A percentile compares a stretch with the other conserved stretches of the same genome.
These are phyloP conservation scores for Misgurnus mizolepis DNA, from an alignment of 2,113 vertebrate species.

Conservation along the genomic window DNA sequence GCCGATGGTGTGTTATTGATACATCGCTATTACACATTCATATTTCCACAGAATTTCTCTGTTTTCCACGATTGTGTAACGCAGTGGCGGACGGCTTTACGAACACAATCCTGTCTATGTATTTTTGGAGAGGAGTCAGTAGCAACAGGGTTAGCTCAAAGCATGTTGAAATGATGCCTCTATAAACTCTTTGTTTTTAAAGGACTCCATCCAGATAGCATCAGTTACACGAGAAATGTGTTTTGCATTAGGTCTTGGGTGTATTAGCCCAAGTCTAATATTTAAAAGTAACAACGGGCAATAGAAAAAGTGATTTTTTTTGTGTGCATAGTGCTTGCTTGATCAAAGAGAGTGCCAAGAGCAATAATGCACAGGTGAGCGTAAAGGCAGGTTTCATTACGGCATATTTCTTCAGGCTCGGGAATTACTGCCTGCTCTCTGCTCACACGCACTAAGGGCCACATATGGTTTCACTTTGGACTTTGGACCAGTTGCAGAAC, in stretches of 20 bases:
- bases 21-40: neutral
- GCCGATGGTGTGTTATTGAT: conserved; percentile 13
- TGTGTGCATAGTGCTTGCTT: conserved; percentile 28
- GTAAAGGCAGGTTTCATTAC: conserved; percentile 65
- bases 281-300: conserved; percentile 51
- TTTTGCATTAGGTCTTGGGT: conserved; percentile 61
- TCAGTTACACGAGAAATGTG: conserved; percentile 65
- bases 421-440: conserved; percentile 45
- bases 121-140: conserved; percentile 60
- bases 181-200: conserved; percentile 64
- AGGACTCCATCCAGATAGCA: conserved; percentile 66
- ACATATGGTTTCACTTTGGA: conserved; percentile 67
- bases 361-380: conserved; percentile 67
- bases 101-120: conserved; percentile 49
- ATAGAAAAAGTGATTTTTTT: conserved; percentile 54
- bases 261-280: conserved; percentile 34
- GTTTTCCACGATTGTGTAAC: conserved; percentile 20
- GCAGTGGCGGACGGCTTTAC: conserved; percentile 1
- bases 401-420: conserved; percentile 55
- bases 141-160: conserved; percentile 63
- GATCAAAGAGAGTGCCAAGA: conserved; percentile 65
- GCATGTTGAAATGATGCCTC: conserved; percentile 65
- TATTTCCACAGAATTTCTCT: neutral
- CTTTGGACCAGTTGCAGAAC: conserved; percentile 59
- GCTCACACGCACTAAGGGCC: conserved; percentile 53